Evolutionary conservation across 2,888 invertebrate species (phyloP), one percentile per base, ranked within the genome.

Genomic region (Coelinius sp.): DNA sequence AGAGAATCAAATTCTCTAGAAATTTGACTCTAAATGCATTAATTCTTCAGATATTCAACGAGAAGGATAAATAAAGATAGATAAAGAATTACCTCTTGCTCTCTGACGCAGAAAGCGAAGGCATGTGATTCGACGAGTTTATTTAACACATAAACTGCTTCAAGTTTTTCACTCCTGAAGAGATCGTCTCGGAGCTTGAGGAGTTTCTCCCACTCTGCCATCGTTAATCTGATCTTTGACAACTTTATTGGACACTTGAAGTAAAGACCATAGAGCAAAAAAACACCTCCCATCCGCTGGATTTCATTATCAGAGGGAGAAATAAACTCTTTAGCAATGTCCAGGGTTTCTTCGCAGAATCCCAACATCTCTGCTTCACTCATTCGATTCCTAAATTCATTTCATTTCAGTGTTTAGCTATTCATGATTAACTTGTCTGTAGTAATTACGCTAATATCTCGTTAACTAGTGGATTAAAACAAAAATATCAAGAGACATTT

Each of bases 281-380:
- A 87, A 5, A 87, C 74, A 10, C 84, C 85, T 14, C 83, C 84
- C 10, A 87, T 77, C 44, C 83, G 81, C 73, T 85, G 83, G 64
- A 82, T 82, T 12, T 85, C 81, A 1, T 77, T 73, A 12, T 73
- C 66, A 2, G 81, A 77, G 2, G 78, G 74, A 3, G 84, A 70
- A 31, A 85, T 63, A 68, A 84, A 84, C 59, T 84, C 79, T 66
- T 86, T 87, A 1, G 82, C 82, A 44, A 84, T 75, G 1, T 80
- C 71, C 12, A 87, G 73, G 20, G 80, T 74, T 75, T 87, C 85
- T 74, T 86, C 85, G n/a, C 85, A 85, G 75, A 86, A 86, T 80
- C 83, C 82, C 1, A 81, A 66, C 24, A 85, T 70, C 66, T 86
- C 84, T 6, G 75, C 67, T 46, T 79, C 78, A 25, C 75, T 78